Conservation (phyloP, 2,888 invertebrate genomes). For the Microctonus brassicae region DNA sequence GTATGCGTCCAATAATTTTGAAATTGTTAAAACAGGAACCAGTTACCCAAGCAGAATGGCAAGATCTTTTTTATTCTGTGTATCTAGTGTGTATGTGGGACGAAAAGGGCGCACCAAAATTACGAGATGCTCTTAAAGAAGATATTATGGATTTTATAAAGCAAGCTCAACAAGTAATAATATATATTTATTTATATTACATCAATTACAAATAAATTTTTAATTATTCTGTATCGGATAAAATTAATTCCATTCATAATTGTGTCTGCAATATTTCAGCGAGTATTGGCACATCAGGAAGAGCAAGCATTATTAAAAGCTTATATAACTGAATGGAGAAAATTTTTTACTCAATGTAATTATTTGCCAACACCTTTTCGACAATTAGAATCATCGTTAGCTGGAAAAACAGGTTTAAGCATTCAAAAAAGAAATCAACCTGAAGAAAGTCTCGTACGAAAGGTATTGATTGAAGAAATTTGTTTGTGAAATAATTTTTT, state of each 20-base stretch:
- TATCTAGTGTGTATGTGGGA: conserved; percentile 98
- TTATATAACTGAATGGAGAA: conserved; percentile 98
- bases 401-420: conserved; percentile 74
- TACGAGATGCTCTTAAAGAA: conserved; percentile 89
- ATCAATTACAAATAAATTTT: not conserved
- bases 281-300: conserved; percentile 91
- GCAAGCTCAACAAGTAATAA: conserved; percentile 83
- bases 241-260: no score
- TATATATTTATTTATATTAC: conserved; percentile 33
- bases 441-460: conserved; percentile 92
- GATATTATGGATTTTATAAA: conserved; percentile 95
- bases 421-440: conserved; percentile 67
- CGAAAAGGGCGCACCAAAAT: conserved; percentile 91
- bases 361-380: conserved; percentile 97
- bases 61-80: conserved; percentile 95
- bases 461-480: conserved; percentile 71
- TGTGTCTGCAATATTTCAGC: conserved; percentile 56
- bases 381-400: conserved; percentile 89
- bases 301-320: conserved; percentile 96
- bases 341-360: conserved; percentile 97
- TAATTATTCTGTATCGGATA: not conserved
- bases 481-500: not conserved
- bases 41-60: conserved; percentile 96
- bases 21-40: conserved; percentile 94
- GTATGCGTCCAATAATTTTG: conserved; percentile 92